Base-by-base conservation (phyloP, 1,140 invertebrate species). In the Neomicropteryx cornuta region DNA sequence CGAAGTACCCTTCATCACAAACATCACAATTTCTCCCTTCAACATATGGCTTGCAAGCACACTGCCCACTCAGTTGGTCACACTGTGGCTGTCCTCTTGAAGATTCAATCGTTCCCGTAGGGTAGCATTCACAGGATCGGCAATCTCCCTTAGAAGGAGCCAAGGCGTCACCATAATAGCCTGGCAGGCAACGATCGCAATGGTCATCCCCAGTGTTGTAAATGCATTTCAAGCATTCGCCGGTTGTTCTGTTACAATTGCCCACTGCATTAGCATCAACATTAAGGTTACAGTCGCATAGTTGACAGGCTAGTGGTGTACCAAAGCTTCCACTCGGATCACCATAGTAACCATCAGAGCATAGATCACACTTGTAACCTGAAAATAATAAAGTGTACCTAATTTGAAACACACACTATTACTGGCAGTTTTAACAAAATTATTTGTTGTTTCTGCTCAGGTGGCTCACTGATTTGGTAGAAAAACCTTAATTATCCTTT, bases 151-250 rank as follows among this genome's bases (percentile, higher is more conserved):
- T 93, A 1, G 77, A 81, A 30, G 82, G 66, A 13, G 83, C 81
- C n/a, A 94, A 57, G 0, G 90, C 86, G 58, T 93, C 86, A 19
- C 90, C 90, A 52, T 81, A 93, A 61, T 78, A 92, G 35, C 87
- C 82, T 79, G 49, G 21, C 41, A 35, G n/a, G 68, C 95, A 99
- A 51, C 82, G 79, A 44, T 97, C 92, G 59, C 95, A 90, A 47
- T 80, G 74, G 6, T 70, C 58, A 2, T 96, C 96, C 18, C 79
- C 90, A 2, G 95, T 97, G 51, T 96, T 96, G 58, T 97, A 88
- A 39, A 97, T 94, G 60, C 96, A 99, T 55, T 96, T 97, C 1
- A 94, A 60, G 73, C 96, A 99, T 56, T 94, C 84, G 27, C 95
- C 96, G 17, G 85, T 92, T 8, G 83, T 86, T 23, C 89, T 72